Evolutionary conservation across 2,113 vertebrate genomes (phyloP).

Genomic region (Sula dactylatra): DNA sequence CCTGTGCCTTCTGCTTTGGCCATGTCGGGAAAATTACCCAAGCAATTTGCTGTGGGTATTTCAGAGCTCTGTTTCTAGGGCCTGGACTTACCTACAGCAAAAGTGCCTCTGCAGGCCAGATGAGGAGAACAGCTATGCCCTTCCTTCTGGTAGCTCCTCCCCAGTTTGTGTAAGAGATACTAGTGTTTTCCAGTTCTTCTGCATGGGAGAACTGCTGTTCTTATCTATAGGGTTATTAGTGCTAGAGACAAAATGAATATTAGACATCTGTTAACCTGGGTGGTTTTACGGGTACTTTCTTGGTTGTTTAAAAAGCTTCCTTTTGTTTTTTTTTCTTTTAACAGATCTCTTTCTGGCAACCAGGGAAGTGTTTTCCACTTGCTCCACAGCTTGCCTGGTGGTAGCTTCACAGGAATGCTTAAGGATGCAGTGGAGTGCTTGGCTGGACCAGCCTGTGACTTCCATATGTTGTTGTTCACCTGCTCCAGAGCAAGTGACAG

Average conservation of each 20-base stretch:
- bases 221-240: not conserved
- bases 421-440: not conserved
- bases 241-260: not conserved
- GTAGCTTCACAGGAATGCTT: not conserved
- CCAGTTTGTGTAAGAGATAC: not conserved
- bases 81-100: not conserved
- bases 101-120: not conserved
- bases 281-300: not conserved
- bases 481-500: not conserved
- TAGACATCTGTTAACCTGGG: not conserved
- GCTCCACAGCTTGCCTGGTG: not conserved
- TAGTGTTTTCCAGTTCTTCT: not conserved
- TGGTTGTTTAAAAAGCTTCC: not conserved
- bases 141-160: not conserved
- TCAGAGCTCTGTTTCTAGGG: not conserved
- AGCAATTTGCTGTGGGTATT: not conserved
- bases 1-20: not conserved
- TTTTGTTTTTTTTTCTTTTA: not conserved
- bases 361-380: not conserved
- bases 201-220: not conserved
- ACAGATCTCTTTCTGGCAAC: not conserved
- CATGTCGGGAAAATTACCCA: not conserved
- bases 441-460: not conserved
- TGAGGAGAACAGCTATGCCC: not conserved
- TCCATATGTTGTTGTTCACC: not conserved